Evolutionary conservation across 2,888 invertebrate species (phyloP).

Genomic region (Urechis unicinctus): DNA sequence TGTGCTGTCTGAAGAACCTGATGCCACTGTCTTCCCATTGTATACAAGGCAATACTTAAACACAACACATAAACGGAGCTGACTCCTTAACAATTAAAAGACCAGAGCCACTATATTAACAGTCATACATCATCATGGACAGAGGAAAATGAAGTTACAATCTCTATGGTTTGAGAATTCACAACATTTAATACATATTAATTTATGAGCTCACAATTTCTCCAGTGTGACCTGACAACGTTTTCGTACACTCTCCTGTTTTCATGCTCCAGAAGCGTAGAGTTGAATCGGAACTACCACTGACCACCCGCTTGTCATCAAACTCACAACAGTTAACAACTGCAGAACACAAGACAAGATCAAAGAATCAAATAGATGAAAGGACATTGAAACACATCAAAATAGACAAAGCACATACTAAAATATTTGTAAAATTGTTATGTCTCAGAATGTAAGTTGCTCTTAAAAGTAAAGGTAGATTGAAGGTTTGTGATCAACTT

Average conservation of each 20-base stretch:
- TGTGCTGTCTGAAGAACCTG: conserved; percentile 38
- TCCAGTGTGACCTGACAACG: conserved; percentile 28
- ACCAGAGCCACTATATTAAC: no score
- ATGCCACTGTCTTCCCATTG: conserved; percentile 33
- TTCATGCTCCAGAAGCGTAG: conserved; percentile 30
- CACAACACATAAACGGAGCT: neutral
- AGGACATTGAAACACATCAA: neutral
- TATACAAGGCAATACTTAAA: conserved; percentile 41
- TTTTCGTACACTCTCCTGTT: conserved; percentile 26
- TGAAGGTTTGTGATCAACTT: no score
- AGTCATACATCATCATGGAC: no score
- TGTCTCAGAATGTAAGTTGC: neutral
- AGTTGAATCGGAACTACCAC: conserved; percentile 37
- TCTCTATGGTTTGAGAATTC: no score
- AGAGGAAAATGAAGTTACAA: no score
- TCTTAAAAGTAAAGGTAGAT: neutral
- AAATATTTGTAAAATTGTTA: neutral
- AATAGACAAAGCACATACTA: neutral
- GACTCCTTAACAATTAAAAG: no score
- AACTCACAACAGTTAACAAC: conserved; percentile 36
- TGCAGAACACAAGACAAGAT: conserved; percentile 13
- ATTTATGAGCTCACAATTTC: conserved; percentile 31
- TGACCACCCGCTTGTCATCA: conserved; percentile 30
- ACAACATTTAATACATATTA: neutral
- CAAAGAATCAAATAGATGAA: neutral